Evolutionary conservation across 2,113 vertebrate genomes (phyloP).

Genomic region (Machaerirhynchus nigripectus): DNA sequence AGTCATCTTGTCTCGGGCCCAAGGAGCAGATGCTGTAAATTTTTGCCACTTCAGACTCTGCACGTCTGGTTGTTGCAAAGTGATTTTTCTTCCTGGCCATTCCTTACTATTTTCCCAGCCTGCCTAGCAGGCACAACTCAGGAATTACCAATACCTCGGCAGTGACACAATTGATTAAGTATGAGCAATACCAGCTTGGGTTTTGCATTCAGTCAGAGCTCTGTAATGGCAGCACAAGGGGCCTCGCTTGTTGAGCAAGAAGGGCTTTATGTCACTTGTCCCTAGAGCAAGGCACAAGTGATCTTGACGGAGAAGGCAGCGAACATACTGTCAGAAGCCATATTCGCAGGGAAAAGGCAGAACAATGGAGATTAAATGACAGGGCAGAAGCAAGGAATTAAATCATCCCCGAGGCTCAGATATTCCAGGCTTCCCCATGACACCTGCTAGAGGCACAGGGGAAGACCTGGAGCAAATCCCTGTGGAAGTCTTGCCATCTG

Average conservation of each 20-base stretch:
- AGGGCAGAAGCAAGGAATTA: constrained; percentile 22
- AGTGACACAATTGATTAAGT: constrained; percentile 33
- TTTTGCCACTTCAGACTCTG: neutral
- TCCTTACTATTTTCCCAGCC: neutral
- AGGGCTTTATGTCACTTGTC: constrained; percentile 37
- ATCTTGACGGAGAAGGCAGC: constrained; percentile 8
- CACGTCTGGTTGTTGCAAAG: neutral
- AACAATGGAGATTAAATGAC: constrained; percentile 22
- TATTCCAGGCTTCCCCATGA: neutral
- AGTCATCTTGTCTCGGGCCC: neutral
- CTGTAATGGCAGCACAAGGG: constrained; percentile 28
- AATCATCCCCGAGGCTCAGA: neutral
- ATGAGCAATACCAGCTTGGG: constrained; percentile 36
- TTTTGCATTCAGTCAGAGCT: constrained; percentile 13
- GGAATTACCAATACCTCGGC: neutral
- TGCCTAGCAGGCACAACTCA: neutral
- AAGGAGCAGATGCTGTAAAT: neutral
- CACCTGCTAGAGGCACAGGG: neutral
- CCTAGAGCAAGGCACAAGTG: constrained; percentile 31
- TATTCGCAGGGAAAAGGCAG: neutral
- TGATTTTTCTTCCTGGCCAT: neutral
- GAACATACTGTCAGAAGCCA: constrained; percentile 45
- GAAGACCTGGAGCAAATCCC: neutral
- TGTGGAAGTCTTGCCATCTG: neutral
- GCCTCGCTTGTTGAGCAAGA: neutral